These are phyloP conservation scores for Hetaerina americana DNA, from an alignment of 1,140 invertebrate genomes.

Conservation along the genomic window DNA sequence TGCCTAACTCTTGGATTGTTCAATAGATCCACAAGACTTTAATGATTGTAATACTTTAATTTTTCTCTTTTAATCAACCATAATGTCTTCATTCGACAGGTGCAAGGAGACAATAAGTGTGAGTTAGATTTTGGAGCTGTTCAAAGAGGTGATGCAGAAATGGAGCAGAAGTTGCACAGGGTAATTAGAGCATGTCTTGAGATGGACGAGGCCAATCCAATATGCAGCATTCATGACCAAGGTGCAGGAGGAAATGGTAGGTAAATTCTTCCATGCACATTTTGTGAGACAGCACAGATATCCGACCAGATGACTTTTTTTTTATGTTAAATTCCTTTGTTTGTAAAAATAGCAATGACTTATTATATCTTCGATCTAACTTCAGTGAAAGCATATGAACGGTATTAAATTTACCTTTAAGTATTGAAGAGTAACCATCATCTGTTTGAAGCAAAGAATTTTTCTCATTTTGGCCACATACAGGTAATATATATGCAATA, in stretches of 20 bases:
- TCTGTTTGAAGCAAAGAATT: too few relatives aligned
- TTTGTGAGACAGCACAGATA: neutral
- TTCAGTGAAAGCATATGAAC: too few relatives aligned
- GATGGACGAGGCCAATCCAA: slow-evolving; percentile 67
- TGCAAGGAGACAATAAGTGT: slow-evolving; percentile 71
- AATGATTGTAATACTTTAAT: too few relatives aligned
- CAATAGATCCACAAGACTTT: too few relatives aligned
- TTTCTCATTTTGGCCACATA: too few relatives aligned
- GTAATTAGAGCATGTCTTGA: slow-evolving; percentile 87
- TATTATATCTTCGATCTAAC: too few relatives aligned
- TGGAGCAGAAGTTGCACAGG: slow-evolving; percentile 95
- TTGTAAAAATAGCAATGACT: neutral
- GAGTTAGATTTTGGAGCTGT: slow-evolving; percentile 92
- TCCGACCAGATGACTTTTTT: slow-evolving; percentile 1
- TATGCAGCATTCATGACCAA: slow-evolving; percentile 89
- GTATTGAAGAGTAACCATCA: too few relatives aligned
- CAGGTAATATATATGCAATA: too few relatives aligned
- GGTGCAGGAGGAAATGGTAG: slow-evolving; percentile 92
- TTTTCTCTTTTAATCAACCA: too few relatives aligned
- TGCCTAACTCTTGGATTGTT: too few relatives aligned
- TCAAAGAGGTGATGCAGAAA: slow-evolving; percentile 94
- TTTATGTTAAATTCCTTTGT: slow-evolving; percentile 5
- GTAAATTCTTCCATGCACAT: slow-evolving; percentile 11
- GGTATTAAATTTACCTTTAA: too few relatives aligned
- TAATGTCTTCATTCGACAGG: slow-evolving; percentile 35